Percentiles rank a stretch among this genome's conserved stretches.
These are phyloP conservation scores for Myotis vivesi DNA, from an alignment of 2,797 vertebrate genomes.

Conservation along the genomic window DNA sequence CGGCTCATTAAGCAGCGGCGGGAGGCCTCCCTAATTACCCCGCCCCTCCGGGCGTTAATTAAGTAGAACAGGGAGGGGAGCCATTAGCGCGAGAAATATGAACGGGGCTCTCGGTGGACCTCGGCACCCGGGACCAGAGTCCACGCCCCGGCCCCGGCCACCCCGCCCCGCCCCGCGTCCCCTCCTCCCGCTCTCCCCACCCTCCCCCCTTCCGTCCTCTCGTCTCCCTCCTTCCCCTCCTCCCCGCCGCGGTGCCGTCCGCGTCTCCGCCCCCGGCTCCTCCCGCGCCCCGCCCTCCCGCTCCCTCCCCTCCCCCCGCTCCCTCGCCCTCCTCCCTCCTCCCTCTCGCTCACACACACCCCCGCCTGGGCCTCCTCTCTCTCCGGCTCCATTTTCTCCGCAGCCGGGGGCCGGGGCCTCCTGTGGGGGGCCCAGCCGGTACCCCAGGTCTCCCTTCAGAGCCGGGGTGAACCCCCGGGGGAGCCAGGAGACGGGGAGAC, in stretches of 20 bases:
- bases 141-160: neutral
- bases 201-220: neutral
- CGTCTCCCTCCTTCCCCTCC: conserved; percentile 52
- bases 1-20: conserved; percentile 75
- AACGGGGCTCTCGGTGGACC: conserved; percentile 55
- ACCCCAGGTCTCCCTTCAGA: no score
- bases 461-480: no score
- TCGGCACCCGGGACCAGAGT: conserved; percentile 20
- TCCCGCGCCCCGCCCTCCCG: conserved; percentile 69
- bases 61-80: conserved; percentile 73
- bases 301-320: conserved; percentile 64
- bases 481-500: no score
- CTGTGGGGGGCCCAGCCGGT: no score
- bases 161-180: neutral
- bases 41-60: conserved; percentile 75
- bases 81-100: conserved; percentile 75
- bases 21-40: conserved; percentile 77
- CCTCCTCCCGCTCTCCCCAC: no score
- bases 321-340: neutral
- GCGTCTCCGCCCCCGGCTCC: conserved; percentile 70
- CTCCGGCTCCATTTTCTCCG: no score
- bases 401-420: no score
- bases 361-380: conserved; percentile 69
- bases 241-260: conserved; percentile 48
- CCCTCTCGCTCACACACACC: conserved; percentile 69